Evolutionary conservation across 2,113 vertebrate genomes (phyloP), one percentile per base, ranked within the genome.

Genomic region (pig (Sus scrofa)): DNA sequence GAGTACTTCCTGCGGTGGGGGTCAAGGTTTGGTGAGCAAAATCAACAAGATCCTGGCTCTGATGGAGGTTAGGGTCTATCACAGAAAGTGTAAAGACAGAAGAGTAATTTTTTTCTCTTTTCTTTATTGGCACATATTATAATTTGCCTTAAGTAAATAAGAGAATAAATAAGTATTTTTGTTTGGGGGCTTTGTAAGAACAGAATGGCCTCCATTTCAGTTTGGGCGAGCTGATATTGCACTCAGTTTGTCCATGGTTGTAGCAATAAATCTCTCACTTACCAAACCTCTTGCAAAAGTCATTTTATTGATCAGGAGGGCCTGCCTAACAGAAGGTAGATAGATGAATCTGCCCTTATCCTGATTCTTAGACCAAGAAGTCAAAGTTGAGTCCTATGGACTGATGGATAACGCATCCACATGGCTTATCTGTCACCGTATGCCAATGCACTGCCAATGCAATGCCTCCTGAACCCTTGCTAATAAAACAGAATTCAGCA

Each of bases 401-500:
- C 27, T 81, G 88, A 92, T 22, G 39, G 94, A 86, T 83, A 78
- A 70, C 44, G 63, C 34, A 87, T 78, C 30, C 26, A 62, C 26
- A 71, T 14, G 7, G 71, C 3, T 7, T 30, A 81, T 79, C 10
- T 30, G 10, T 83, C 70, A 52, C 83, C 77, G 75, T 7, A 82
- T 63, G 78, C 60, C 52, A 83, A 20, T 44, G 39, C 6, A 94
- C 22, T 88, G 56, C 37, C 77, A 84, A 58, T 77, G 94, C 44
- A 52, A 27, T 74, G 37, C 20, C 37, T 90, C 37, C 30, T 88
- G 62, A 85, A 81, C 30, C 73, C 75, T 92, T 95, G 65, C 27
- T 90, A 87, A 91, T 67, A 86, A 96, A 62, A 86, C 19, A 93
- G 90, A 96, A 86, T 60, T 50, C 84, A 94, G 44, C 12, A n/a